Evolutionary conservation across 2,797 vertebrate genomes (phyloP).

Genomic region (Babyrousa celebensis): DNA sequence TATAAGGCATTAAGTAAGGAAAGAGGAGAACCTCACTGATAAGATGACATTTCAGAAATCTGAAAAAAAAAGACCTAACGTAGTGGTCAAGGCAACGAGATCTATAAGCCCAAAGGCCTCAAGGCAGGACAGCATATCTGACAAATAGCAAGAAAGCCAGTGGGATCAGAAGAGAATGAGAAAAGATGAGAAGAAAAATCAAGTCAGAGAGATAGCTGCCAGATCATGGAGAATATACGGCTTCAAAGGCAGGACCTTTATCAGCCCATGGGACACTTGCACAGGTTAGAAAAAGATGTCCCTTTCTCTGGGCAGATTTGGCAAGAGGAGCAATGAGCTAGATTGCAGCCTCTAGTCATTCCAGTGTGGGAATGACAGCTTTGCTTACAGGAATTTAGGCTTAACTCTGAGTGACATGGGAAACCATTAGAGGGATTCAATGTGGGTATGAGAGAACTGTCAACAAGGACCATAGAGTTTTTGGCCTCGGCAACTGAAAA

Average conservation of each 20-base stretch:
- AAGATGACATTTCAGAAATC: slow-evolving; percentile 9
- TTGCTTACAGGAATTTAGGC: not conserved
- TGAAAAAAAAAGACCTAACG: not conserved
- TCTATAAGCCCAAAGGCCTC: not conserved
- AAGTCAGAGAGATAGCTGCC: not conserved
- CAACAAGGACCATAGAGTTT: not conserved
- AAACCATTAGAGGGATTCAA: not conserved
- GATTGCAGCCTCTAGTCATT: not conserved
- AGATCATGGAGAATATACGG: not conserved
- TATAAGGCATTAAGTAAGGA: not conserved
- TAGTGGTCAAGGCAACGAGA: not conserved
- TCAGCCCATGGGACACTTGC: not conserved
- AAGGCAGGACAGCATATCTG: not conserved
- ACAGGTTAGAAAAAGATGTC: not conserved
- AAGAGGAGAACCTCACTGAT: slow-evolving; percentile 13
- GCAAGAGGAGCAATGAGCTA: not conserved
- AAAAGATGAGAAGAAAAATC: not conserved
- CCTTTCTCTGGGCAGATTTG: not conserved
- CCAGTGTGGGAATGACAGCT: not conserved
- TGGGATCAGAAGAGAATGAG: not conserved
- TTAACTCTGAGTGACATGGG: not conserved
- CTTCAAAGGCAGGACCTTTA: not conserved
- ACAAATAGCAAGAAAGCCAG: not conserved
- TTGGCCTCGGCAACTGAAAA: not conserved
- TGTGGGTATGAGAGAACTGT: not conserved